phyloP scores from a whole-genome alignment of 2,113 vertebrate genomes.

The Myotis yumanensis region DNA sequence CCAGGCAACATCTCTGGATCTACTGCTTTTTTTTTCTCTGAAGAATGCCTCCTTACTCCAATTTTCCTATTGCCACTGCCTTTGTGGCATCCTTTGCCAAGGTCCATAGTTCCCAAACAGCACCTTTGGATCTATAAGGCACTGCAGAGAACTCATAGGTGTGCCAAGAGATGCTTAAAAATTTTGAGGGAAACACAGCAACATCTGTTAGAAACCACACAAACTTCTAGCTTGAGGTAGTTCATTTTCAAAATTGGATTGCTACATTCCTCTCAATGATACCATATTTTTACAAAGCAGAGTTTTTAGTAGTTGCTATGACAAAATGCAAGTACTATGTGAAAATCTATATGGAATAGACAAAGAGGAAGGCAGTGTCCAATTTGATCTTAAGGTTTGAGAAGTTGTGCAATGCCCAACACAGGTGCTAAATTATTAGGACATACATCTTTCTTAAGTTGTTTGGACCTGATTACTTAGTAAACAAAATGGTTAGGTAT shows the following conservation, averaged over 20 bases:
- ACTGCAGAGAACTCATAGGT: not conserved
- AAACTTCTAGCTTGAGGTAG: not conserved
- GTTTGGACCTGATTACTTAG: conserved; percentile 6
- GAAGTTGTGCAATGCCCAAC: not conserved
- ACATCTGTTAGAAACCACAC: not conserved
- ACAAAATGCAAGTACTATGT: not conserved
- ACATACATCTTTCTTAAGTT: not conserved
- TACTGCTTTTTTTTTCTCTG: conserved; percentile 8
- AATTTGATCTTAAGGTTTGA: not conserved
- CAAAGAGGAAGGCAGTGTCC: not conserved
- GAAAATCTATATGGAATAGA: conserved; percentile 12
- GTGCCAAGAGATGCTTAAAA: not conserved
- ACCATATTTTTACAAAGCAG: conserved; percentile 19
- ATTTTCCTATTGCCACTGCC: not conserved
- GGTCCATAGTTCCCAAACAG: not conserved
- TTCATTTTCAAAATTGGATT: conserved; percentile 24
- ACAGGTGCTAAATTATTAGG: not conserved
- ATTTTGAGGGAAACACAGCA: not conserved
- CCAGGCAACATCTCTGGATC: not conserved
- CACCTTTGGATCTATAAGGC: not conserved
- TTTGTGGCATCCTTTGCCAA: not conserved
- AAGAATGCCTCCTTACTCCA: not conserved
- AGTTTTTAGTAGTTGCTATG: conserved; percentile 10
- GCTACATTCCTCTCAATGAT: not conserved
- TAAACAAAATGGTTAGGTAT: not conserved